Percentiles rank a stretch among this genome's conserved stretches.
Evolutionary conservation across 2,888 invertebrate genomes (phyloP).

Genomic region (Hololepta plana): DNA sequence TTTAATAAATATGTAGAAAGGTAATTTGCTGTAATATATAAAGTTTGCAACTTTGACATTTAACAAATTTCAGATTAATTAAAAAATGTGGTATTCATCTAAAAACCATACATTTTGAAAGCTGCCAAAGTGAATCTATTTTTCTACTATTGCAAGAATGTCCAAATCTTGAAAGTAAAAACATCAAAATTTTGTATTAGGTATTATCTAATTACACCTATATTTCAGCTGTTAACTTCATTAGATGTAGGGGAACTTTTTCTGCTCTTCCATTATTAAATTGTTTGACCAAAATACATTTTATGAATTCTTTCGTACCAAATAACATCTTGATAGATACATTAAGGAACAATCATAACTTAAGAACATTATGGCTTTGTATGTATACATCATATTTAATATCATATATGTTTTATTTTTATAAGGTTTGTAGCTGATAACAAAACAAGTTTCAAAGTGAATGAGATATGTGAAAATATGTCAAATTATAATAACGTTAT

Average conservation of each 20-base stretch:
- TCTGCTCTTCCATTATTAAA: constrained; percentile 12
- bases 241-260: constrained; percentile 16
- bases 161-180: constrained; percentile 15
- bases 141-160: constrained; percentile 14
- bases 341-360: constrained; percentile 14
- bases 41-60: no score
- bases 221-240: constrained; percentile 13
- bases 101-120: constrained; percentile 14
- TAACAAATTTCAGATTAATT: constrained; percentile 14
- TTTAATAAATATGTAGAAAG: constrained; percentile 15
- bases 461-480: constrained; percentile 16
- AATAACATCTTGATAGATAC: constrained; percentile 14
- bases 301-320: constrained; percentile 15
- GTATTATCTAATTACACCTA: no score
- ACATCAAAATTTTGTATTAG: constrained; percentile 2
- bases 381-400: constrained; percentile 9
- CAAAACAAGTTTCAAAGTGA: constrained; percentile 16
- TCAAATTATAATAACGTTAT: constrained; percentile 14
- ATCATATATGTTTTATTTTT: constrained; percentile 3
- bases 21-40: no score
- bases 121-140: constrained; percentile 15
- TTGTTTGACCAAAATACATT: constrained; percentile 13
- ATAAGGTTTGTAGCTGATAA: constrained; percentile 12
- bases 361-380: constrained; percentile 14
- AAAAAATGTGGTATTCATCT: constrained; percentile 15